Evolutionary conservation across 1,140 invertebrate genomes (phyloP), one percentile per base, ranked within the genome.

Genomic region (Hyles euphorbiae): DNA sequence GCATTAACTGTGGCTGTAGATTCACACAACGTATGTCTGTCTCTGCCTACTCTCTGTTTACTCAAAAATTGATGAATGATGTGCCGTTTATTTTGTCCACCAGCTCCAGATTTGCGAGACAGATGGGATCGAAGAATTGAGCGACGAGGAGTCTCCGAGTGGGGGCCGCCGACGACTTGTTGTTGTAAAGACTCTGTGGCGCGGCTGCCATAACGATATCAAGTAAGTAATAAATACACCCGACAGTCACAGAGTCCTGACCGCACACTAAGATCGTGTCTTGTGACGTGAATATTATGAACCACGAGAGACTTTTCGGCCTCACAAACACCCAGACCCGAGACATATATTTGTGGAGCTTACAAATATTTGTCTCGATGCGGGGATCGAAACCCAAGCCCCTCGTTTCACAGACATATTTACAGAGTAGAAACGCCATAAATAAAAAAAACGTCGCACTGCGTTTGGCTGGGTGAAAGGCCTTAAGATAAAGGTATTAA

Each of bases 81-180:
- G 10, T 34, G 22, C 3, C n/a, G 22, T 52, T 34, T 10, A 34
- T 45, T 45, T 58, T 58, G 4, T 5, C 36, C 2, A 40, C 12
- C 74, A 87, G 83, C 74, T 87, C 68, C 83, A 87, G 72, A 84
- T 87, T 32, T 87, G 81, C 82, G 84, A 87, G 69, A 85, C 84
- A 56, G 81, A 85, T 61, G 84, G 82, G 5, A 83, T 87, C 65
- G 84, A 87, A 61, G 84, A 81, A 48, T 70, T 87, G 72, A 83
- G 68, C 78, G 84, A 87, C 81, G 84, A 87, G 51, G 84, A 83
- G 56, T 70, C 63, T 44, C 74, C 76, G 68, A 80, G 34, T 66
- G 78, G 70, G 40, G 67, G 66, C 46, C 79, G 77, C 67, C 79
- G 79, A 56, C 77, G 78, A 7, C 74, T 83, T 73, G 84, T 87